phyloP scores from a whole-genome alignment of 2,797 vertebrate species.

The Cuculus canorus region DNA sequence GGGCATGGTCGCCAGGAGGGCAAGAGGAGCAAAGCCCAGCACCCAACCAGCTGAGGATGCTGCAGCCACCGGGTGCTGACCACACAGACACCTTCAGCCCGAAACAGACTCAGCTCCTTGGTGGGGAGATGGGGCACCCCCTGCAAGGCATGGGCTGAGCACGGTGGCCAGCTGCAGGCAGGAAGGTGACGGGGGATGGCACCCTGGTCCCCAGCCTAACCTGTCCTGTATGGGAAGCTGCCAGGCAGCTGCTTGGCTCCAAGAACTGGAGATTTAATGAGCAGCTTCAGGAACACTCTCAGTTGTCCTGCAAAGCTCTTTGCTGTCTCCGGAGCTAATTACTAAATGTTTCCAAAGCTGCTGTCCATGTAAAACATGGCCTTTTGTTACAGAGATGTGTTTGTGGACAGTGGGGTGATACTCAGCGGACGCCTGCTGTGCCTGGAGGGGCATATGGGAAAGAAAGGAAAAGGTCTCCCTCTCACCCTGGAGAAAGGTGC shows the following conservation, averaged over 20 bases:
- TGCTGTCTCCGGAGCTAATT: background rate
- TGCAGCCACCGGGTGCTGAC: background rate
- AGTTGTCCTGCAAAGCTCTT: background rate
- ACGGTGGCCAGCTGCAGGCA: accelerated
- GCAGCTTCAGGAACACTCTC: background rate
- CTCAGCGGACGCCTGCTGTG: accelerated
- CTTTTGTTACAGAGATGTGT: accelerated
- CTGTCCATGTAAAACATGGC: background rate
- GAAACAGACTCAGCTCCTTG: background rate
- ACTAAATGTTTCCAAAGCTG: background rate
- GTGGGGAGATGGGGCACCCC: accelerated
- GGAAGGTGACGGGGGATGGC: background rate
- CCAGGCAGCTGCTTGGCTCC: background rate
- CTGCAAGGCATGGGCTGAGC: background rate
- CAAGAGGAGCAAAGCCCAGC: background rate
- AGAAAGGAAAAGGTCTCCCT: background rate
- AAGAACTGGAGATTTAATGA: background rate
- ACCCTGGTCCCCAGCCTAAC: background rate
- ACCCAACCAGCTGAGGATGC: background rate
- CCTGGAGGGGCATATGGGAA: background rate
- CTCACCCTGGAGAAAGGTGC: background rate
- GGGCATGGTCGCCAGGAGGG: accelerated
- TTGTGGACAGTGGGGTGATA: background rate
- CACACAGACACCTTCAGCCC: background rate
- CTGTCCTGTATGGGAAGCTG: accelerated